Percentiles rank a stretch among this genome's conserved stretches.
These are phyloP conservation scores for Ostrea denselamellosa DNA, from an alignment of 1,140 invertebrate genomes.

Conservation along the genomic window DNA sequence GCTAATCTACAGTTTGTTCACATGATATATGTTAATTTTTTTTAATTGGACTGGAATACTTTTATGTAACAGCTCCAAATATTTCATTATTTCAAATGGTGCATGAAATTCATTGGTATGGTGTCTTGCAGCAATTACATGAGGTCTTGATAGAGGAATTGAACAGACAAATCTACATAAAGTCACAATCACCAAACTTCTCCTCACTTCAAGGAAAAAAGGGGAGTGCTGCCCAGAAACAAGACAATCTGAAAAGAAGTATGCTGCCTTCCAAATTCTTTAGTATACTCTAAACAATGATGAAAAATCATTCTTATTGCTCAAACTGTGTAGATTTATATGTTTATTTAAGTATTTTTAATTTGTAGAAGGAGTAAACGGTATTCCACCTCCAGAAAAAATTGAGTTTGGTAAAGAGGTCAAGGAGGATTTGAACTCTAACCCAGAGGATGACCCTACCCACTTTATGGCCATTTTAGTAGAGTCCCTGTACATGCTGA, in stretches of 20 bases:
- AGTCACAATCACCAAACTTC: slow-evolving; percentile 57
- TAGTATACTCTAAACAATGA: no score
- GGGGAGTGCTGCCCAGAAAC: slow-evolving; percentile 43
- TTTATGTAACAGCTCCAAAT: background rate
- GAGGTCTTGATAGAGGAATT: slow-evolving; percentile 85
- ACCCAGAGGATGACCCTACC: slow-evolving; percentile 85
- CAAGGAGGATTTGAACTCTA: slow-evolving; percentile 83
- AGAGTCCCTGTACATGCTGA: slow-evolving; percentile 90
- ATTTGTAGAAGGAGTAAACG: background rate
- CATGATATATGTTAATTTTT: background rate
- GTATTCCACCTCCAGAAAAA: slow-evolving; percentile 44
- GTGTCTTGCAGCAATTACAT: slow-evolving; percentile 83
- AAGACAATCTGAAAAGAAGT: slow-evolving; percentile 17
- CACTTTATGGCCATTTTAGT: slow-evolving; percentile 90
- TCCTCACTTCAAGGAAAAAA: slow-evolving; percentile 40
- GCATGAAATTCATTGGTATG: background rate
- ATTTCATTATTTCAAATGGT: background rate
- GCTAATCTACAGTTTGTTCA: background rate
- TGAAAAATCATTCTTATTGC: no score
- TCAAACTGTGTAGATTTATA: background rate
- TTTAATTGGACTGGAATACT: background rate
- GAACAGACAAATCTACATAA: slow-evolving; percentile 86
- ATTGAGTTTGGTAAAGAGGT: slow-evolving; percentile 57
- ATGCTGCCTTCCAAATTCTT: background rate
- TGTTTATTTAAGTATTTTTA: background rate